These are phyloP conservation scores for Kradibia gibbosae DNA, from an alignment of 1,140 invertebrate genomes.

Conservation along the genomic window DNA sequence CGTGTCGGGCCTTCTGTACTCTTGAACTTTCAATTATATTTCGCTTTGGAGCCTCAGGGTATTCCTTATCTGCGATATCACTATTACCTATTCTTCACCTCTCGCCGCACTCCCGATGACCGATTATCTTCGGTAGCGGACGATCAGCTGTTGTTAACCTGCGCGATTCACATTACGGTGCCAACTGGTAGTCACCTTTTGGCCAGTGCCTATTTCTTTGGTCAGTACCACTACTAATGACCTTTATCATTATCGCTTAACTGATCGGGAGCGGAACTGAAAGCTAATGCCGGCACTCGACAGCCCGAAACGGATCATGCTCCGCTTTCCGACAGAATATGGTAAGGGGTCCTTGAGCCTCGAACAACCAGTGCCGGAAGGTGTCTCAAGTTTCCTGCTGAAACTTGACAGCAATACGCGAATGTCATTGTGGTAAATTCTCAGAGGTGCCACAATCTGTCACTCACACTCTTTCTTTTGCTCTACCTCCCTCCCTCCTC, in stretches of 20 bases:
- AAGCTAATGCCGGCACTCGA: no score
- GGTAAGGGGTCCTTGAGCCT: no score
- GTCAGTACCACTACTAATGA: no score
- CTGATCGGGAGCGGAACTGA: no score
- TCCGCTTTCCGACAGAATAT: no score
- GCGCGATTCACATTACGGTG: not conserved
- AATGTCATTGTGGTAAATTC: slow-evolving; percentile 2
- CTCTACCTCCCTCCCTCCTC: no score
- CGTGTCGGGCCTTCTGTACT: slow-evolving; percentile 33
- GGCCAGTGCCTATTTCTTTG: no score
- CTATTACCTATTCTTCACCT: not conserved
- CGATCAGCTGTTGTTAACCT: slow-evolving; percentile 27
- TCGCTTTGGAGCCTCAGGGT: not conserved
- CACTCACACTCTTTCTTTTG: no score
- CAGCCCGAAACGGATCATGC: no score
- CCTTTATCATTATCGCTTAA: no score
- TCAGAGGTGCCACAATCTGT: not conserved
- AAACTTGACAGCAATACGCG: not conserved
- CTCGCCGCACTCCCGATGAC: no score
- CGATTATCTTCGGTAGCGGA: no score
- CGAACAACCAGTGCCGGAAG: not conserved
- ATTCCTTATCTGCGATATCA: not conserved
- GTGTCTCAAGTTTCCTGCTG: not conserved
- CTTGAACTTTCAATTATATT: slow-evolving; percentile 46
- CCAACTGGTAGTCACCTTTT: not conserved